Percentiles rank a stretch among this genome's conserved stretches.
These are phyloP conservation scores for Fulmarus glacialis DNA, from an alignment of 2,113 vertebrate genomes.

Conservation along the genomic window DNA sequence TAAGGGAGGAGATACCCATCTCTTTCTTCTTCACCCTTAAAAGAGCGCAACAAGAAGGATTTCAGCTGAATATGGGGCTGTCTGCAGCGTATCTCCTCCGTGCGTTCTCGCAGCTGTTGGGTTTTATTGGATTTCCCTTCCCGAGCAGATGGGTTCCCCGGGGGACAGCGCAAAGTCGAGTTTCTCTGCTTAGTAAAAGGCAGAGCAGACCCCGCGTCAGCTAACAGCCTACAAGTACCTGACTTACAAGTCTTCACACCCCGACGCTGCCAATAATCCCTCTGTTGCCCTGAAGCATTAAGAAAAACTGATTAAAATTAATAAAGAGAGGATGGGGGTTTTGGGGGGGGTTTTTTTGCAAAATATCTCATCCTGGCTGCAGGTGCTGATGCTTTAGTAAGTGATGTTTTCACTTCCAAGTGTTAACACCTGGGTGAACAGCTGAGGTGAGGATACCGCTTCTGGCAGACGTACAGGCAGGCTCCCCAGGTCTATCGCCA, in stretches of 20 bases:
- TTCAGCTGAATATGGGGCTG: neutral
- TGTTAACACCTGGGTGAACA: neutral
- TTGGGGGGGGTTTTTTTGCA: neutral
- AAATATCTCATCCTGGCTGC: neutral
- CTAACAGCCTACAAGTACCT: neutral
- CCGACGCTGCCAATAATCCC: fast-evolving
- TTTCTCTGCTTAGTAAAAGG: neutral
- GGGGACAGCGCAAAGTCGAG: neutral
- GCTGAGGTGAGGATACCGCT: neutral
- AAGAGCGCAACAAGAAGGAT: neutral
- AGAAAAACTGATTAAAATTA: neutral
- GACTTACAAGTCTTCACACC: neutral
- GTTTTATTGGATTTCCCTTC: neutral
- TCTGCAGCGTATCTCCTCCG: neutral
- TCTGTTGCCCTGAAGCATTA: neutral
- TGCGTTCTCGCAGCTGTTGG: neutral
- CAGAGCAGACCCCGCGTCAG: neutral
- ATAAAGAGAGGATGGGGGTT: neutral
- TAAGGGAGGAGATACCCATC: neutral
- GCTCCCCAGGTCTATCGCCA: too few relatives aligned
- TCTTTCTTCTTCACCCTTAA: neutral
- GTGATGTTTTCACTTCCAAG: neutral
- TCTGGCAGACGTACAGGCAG: neutral
- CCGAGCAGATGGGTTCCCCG: neutral
- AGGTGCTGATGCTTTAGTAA: neutral